Conservation (phyloP, 2,797 vertebrate species). For the Natrix natrix region DNA sequence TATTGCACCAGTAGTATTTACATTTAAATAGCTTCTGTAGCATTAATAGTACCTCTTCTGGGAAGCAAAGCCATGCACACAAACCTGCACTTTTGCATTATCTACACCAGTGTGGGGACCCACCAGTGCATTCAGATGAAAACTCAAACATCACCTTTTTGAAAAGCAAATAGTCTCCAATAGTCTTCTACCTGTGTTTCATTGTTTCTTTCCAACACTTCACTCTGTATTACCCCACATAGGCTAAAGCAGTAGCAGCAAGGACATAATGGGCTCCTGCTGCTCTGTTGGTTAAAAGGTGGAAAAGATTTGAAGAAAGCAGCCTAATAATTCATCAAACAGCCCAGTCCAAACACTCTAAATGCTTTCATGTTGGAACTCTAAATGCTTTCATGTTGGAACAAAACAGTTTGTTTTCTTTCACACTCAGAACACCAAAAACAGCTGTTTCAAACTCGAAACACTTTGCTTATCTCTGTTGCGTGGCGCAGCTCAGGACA, state of each 20-base stretch:
- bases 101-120: background rate
- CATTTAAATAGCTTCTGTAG: background rate
- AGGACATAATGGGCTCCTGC: background rate
- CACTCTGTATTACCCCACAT: background rate
- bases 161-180: background rate
- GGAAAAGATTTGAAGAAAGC: background rate
- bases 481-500: constrained; percentile 29
- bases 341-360: background rate
- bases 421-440: background rate
- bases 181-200: background rate
- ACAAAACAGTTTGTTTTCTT: background rate
- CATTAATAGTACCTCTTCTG: background rate
- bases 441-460: background rate
- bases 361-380: background rate
- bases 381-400: background rate
- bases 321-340: background rate
- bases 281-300: background rate
- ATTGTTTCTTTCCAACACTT: background rate
- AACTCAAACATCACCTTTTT: background rate
- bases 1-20: background rate
- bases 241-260: background rate
- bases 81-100: background rate
- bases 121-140: background rate
- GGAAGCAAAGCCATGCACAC: background rate
- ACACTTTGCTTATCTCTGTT: constrained; percentile 1